Evolutionary conservation across 2,113 vertebrate species (phyloP).

Genomic region (Tupaia chinensis): DNA sequence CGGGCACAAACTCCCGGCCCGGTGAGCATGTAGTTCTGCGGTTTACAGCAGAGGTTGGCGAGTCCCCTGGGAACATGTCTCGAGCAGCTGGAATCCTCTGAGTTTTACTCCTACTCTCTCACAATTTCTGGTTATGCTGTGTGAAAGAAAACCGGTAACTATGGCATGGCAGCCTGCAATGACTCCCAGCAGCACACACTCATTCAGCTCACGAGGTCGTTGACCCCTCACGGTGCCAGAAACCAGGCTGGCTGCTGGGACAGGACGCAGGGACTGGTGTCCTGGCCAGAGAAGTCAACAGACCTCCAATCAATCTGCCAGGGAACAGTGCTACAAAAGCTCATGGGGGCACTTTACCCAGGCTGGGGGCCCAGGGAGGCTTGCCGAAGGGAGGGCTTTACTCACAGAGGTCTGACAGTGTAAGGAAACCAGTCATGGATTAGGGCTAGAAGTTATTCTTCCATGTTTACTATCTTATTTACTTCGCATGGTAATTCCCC

Average conservation of each 20-base stretch:
- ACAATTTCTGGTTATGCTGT: not conserved
- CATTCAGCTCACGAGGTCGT: too few relatives aligned
- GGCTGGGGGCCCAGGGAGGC: rapidly evolving
- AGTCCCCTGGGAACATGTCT: rapidly evolving
- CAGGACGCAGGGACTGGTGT: not conserved
- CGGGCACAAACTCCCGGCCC: not conserved
- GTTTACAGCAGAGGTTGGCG: not conserved
- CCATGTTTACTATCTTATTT: not conserved
- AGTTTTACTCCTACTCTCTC: not conserved
- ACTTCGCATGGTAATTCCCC: not conserved
- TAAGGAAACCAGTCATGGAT: rapidly evolving
- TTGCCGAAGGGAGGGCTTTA: not conserved
- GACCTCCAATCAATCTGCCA: not conserved
- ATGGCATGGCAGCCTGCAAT: not conserved
- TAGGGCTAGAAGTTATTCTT: rapidly evolving
- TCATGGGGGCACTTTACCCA: rapidly evolving
- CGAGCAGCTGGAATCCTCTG: not conserved
- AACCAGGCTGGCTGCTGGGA: not conserved
- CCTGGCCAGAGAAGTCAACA: not conserved
- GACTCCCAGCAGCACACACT: not conserved
- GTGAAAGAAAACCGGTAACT: not conserved
- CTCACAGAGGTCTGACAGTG: not conserved
- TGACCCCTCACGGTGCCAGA: rapidly evolving
- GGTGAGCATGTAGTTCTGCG: rapidly evolving
- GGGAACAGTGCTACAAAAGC: not conserved